Evolutionary conservation across 2,888 invertebrate species (phyloP), one percentile per base, ranked within the genome.

Genomic region (Cheilosia urbana): DNA sequence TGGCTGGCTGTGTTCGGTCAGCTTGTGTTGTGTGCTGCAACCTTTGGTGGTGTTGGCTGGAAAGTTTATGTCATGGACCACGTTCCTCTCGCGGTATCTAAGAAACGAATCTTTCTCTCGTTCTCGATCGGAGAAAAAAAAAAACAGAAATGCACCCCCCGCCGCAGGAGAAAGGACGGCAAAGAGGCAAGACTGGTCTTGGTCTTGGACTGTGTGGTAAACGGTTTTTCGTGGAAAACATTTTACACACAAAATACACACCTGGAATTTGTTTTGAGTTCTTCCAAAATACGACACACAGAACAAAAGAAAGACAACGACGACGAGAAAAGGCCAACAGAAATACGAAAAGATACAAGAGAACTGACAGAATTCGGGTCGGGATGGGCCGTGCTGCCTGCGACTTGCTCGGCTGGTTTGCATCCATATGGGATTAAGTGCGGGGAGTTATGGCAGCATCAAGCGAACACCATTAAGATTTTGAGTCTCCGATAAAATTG

Each of bases 211-310:
- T 76, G 71, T 55, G 75, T 82, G 71, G 66, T 85, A 85, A 80
- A 80, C 81, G 85, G 85, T 85, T 85, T 82, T 85, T 80, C 85
- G 72, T 85, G 85, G 85, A 85, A 85, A 84, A 79, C 71, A 51
- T 71, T 76, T 72, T 75, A 66, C 47, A 72, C 37, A 47, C 53
- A 63, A 37, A 63, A 49, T 11, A 57, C 47, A 80, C 85, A 85
- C 85, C 80, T 85, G 85, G 85, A 85, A 68, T 76, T 30, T 9
- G 30, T 30, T 21, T 66, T 27, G 69, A 76, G 76, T 80, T 79
- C 57, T 76, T 80, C 65, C 63, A 53, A 55, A 79, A 60, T 19
- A 27, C 51, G 19, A 57, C n/a, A 42, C 42, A 42, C 34, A 45
- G 13, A 72, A 40, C 9, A 51, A 77, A 51, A 73, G 9, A 73